Base-by-base conservation (phyloP, 2,797 vertebrate species). In the Falco cherrug region DNA sequence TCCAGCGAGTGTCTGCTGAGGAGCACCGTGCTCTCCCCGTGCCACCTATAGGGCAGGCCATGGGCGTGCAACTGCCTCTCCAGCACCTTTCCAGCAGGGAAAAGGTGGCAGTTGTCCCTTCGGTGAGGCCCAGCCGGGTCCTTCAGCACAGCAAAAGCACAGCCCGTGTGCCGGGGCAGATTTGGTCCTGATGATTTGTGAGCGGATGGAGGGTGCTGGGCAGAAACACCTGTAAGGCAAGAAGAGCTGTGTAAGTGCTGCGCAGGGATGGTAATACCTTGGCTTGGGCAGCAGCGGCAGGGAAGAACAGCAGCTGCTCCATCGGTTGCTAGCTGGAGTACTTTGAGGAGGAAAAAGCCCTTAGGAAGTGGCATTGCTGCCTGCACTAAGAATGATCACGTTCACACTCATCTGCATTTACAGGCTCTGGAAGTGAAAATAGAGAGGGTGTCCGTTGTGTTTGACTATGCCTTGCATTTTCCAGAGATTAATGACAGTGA, bases 21-120 rank as follows among this genome's bases (percentile, higher is more conserved):
- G 21, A 63, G 57, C 65, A 9, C 56, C 0, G 0, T 2, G 20
- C 78, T 67, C 60, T 63, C 48, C 69, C 77, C 1, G 2, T 57
- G 73, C 63, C 63, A 15, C 78, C 81, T 4, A 37, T 39, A 5
- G 68, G 6, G 0, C 47, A 3, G 1, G 48, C 50, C 84, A 70
- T 3, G 0, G 29, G 51, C 3, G 3, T 11, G 33, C 2, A 10
- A 10, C 48, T 45, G 61, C 63, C 53, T 7, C 1, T 4, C 70
- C 79, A 50, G 64, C 41, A 3, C 5, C 16, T 19, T 56, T 4
- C 47, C 56, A 39, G 71, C 37, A 10, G 43, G 88, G 51, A 65
- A 20, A 41, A 48, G 31, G 28, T 14, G 70, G 11, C 33, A 22
- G 0, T 10, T 41, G 26, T 35, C 28, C 56, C 47, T 64, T 16